A percentile compares a stretch with the other conserved stretches of the same genome.
Conservation (phyloP, 1,140 invertebrate genomes). For the Neuroterus valhalla region DNA sequence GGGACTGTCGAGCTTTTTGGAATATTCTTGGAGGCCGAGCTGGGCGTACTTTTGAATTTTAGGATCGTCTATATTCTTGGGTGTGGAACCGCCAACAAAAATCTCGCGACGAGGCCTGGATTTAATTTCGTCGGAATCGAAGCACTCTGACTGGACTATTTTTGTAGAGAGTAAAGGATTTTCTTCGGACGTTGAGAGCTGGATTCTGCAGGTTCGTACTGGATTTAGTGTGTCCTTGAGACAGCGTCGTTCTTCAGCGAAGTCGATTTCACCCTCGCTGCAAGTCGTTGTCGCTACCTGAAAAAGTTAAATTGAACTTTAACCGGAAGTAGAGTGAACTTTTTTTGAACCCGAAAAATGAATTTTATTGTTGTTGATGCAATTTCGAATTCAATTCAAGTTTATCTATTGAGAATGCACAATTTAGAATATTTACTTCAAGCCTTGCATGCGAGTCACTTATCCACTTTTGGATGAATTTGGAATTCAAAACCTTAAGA, state of each 20-base stretch:
- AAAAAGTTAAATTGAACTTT: conserved; percentile 28
- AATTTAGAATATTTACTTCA: too few relatives aligned
- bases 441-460: too few relatives aligned
- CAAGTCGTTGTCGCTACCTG: conserved; percentile 52
- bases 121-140: conserved; percentile 36
- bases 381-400: too few relatives aligned
- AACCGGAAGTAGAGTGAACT: too few relatives aligned
- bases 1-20: conserved; percentile 55
- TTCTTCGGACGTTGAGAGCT: conserved; percentile 48
- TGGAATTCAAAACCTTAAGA: too few relatives aligned
- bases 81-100: conserved; percentile 47
- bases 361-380: too few relatives aligned
- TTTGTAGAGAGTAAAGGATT: conserved; percentile 49
- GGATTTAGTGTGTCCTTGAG: conserved; percentile 49
- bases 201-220: conserved; percentile 56
- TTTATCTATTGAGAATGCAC: too few relatives aligned
- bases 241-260: conserved; percentile 45
- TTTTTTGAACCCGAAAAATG: too few relatives aligned
- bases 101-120: conserved; percentile 5
- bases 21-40: conserved; percentile 65
- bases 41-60: conserved; percentile 62
- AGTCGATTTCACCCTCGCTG: conserved; percentile 27
- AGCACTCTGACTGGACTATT: conserved; percentile 54
- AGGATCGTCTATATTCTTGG: conserved; percentile 58
- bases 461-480: too few relatives aligned